Conservation (phyloP, 2,888 invertebrate genomes). For the Chromoteleia sp. region DNA sequence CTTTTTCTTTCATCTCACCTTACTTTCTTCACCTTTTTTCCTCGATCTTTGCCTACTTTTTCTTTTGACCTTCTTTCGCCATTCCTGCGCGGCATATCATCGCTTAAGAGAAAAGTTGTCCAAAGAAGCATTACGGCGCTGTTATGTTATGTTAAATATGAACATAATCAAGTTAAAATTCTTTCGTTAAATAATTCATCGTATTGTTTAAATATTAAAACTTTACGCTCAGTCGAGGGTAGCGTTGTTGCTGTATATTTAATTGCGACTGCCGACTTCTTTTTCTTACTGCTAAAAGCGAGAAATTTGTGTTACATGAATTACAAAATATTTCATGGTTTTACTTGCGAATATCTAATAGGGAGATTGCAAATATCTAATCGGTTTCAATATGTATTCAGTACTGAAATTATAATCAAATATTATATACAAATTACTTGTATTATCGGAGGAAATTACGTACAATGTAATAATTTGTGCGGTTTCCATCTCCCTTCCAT, state of each 20-base stretch:
- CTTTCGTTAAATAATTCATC: conserved; percentile 26
- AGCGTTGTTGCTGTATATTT: too few relatives aligned
- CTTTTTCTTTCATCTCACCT: conserved; percentile 42
- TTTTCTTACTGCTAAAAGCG: too few relatives aligned
- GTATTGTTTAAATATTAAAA: conserved; percentile 18
- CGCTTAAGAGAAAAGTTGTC: conserved; percentile 58
- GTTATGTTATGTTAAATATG: conserved; percentile 34
- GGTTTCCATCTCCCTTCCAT: conserved; percentile 31
- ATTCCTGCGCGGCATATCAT: conserved; percentile 35
- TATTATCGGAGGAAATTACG: conserved; percentile 57
- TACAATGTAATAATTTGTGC: conserved; percentile 59
- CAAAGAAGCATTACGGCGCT: conserved; percentile 5
- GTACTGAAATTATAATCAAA: conserved; percentile 33
- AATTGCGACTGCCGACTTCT: too few relatives aligned
- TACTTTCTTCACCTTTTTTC: conserved; percentile 35
- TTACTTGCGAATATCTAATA: not conserved
- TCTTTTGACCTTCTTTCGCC: conserved; percentile 44
- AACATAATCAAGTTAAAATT: conserved; percentile 28
- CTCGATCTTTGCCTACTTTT: conserved; percentile 49
- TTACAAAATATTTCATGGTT: not conserved
- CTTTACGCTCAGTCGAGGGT: too few relatives aligned
- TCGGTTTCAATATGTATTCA: conserved; percentile 16
- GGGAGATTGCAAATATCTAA: conserved; percentile 9
- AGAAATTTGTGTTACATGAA: too few relatives aligned
- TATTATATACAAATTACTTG: conserved; percentile 43